These are phyloP conservation scores for Kuschelorhynchus macadamiae DNA, from an alignment of 2,888 invertebrate genomes.

Conservation along the genomic window DNA sequence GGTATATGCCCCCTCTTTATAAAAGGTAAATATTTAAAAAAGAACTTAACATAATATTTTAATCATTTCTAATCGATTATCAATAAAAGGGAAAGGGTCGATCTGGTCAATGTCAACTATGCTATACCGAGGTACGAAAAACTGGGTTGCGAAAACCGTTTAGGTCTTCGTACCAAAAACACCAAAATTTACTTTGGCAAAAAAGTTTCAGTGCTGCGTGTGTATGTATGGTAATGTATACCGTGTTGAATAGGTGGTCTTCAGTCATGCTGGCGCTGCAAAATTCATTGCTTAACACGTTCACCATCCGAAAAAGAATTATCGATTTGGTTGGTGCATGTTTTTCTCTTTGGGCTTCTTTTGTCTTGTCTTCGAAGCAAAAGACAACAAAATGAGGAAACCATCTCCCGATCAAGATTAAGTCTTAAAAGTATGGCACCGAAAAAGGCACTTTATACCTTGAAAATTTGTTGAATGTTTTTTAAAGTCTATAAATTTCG, in stretches of 20 bases:
- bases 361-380: conserved; percentile 44
- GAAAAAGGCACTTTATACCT: conserved; percentile 43
- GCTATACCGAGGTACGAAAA: too few relatives aligned
- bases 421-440: conserved; percentile 47
- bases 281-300: conserved; percentile 38
- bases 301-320: conserved; percentile 36
- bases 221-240: conserved; percentile 24
- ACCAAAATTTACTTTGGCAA: too few relatives aligned
- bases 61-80: too few relatives aligned
- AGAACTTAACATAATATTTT: too few relatives aligned
- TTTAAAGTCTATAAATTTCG: conserved; percentile 44
- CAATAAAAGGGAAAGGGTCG: too few relatives aligned
- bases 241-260: conserved; percentile 28
- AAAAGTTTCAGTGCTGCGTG: too few relatives aligned
- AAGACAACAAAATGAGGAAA: conserved; percentile 20
- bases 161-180: too few relatives aligned
- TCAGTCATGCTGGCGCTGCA: conserved; percentile 24
- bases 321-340: conserved; percentile 37
- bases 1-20: too few relatives aligned
- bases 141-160: too few relatives aligned
- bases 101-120: too few relatives aligned
- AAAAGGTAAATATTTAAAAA: too few relatives aligned
- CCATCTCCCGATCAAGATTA: conserved; percentile 44
- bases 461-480: conserved; percentile 48
- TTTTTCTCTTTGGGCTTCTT: conserved; percentile 38